Conservation (phyloP, 35 echinoderm and acorn worm species). For the Diadema setosum region DNA sequence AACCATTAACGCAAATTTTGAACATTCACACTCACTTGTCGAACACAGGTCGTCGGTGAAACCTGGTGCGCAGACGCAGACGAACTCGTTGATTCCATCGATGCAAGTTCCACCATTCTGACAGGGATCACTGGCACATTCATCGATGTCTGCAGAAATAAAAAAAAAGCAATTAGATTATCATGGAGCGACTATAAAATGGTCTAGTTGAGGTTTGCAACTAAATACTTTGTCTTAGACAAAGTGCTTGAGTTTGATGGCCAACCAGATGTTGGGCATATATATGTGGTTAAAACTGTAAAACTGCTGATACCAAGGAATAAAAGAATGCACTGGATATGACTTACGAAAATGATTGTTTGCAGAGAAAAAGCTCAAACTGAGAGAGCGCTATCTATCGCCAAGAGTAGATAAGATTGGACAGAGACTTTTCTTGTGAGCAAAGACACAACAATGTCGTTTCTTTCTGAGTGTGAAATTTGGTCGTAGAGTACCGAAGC, state of each 20-base stretch:
- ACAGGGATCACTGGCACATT: slow-evolving; percentile 27
- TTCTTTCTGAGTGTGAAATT: not conserved
- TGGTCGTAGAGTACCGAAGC: not conserved
- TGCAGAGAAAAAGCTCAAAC: no score
- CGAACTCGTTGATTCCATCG: not conserved
- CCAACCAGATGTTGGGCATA: not conserved
- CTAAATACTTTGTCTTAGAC: not conserved
- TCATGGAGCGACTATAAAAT: not conserved
- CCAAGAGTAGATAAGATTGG: not conserved
- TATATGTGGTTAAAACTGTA: no score
- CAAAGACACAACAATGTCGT: not conserved
- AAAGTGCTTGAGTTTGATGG: not conserved
- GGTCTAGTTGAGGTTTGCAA: not conserved
- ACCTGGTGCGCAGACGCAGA: slow-evolving; percentile 9
- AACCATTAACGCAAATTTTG: not conserved
- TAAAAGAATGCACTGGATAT: no score
- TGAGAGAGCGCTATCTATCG: no score
- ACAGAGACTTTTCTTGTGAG: not conserved
- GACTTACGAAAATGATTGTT: no score
- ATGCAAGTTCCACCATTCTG: slow-evolving; percentile 38
- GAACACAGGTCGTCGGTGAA: not conserved
- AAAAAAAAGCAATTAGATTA: not conserved
- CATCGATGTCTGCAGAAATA: not conserved
- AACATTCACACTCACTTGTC: not conserved
- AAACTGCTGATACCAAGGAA: no score